Percentiles rank a stretch among this genome's conserved stretches.
phyloP scores from a whole-genome alignment of 2,113 vertebrate genomes.

The Lontra canadensis region DNA sequence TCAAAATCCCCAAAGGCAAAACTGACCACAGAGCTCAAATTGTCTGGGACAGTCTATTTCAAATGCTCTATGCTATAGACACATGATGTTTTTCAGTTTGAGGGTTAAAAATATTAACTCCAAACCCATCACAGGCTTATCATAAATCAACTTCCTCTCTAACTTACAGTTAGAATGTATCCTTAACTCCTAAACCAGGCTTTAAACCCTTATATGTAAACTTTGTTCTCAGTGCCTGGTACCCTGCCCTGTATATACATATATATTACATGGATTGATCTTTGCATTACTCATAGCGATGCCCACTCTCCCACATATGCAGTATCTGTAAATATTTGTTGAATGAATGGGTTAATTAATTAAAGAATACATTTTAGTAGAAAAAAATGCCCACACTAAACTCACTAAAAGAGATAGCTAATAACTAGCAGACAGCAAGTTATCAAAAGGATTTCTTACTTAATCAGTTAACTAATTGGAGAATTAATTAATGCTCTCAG shows the following conservation, averaged over 20 bases:
- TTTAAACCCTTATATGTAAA: background rate
- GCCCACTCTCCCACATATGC: background rate
- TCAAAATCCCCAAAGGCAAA: conserved; percentile 15
- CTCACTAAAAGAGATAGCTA: background rate
- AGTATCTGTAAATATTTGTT: background rate
- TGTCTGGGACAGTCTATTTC: background rate
- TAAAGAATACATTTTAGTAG: background rate
- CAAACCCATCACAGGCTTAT: background rate
- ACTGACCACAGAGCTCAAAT: background rate
- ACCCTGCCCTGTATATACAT: background rate
- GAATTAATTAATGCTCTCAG: background rate
- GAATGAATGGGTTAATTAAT: conserved; percentile 10
- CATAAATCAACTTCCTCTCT: background rate
- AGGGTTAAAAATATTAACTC: background rate
- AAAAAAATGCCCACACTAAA: background rate
- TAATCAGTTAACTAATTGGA: background rate
- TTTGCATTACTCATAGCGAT: background rate
- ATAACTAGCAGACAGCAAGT: background rate
- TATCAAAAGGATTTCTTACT: background rate
- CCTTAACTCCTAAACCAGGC: background rate
- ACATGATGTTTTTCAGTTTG: background rate
- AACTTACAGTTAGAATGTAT: background rate
- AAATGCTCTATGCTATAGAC: background rate
- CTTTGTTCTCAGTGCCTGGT: background rate
- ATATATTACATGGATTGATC: background rate